Base-by-base conservation (phyloP, 2,113 vertebrate species). In the Ammodytes dubius region DNA sequence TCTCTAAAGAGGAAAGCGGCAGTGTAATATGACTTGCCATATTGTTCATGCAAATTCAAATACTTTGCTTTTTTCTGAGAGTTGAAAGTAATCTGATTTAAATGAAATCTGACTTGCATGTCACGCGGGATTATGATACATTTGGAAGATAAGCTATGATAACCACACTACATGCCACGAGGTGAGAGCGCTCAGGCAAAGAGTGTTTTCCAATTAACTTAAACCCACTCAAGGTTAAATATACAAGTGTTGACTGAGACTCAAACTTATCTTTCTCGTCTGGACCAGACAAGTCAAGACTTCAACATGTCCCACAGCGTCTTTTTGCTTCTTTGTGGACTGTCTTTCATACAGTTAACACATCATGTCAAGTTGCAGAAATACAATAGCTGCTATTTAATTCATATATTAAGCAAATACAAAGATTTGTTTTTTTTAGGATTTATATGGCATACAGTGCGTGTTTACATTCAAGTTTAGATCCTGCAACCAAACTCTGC, bases 21-120 rank as follows among this genome's bases (percentile, higher is more conserved):
- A n/a, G 87, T 94, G 94, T 95, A 95, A 95, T 95, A 91, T 90
- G 93, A 95, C 91, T 92, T 95, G 95, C 93, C 94, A 94, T 91
- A 89, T 94, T 93, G 92, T 94, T 95, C 93, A 94, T 95, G 95
- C 92, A 95, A 95, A 95, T 95, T 95, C 94, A 95, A 95, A 95
- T 95, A 90, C 84, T 90, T 87, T 85, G 79, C 70, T 83, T 88
- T 89, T 84, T 89, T 88, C 89, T 68, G 59, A 87, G 86, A 92
- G 93, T 91, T 86, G 82, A 92, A 91, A 93, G 89, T 88, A 94
- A 95, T 91, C 89, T 89, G 93, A 95, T 94, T 92, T 82, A 89
- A 93, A 94, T 94, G 74, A 83, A 90, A 91, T 90, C 83, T 84
- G 90, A 93, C 89, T 87, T 82, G 77, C 77, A 87, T 90, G 94